Percentiles rank a stretch among this genome's conserved stretches.
Conservation (phyloP, 2,797 vertebrate species). For the Hydrophis major region DNA sequence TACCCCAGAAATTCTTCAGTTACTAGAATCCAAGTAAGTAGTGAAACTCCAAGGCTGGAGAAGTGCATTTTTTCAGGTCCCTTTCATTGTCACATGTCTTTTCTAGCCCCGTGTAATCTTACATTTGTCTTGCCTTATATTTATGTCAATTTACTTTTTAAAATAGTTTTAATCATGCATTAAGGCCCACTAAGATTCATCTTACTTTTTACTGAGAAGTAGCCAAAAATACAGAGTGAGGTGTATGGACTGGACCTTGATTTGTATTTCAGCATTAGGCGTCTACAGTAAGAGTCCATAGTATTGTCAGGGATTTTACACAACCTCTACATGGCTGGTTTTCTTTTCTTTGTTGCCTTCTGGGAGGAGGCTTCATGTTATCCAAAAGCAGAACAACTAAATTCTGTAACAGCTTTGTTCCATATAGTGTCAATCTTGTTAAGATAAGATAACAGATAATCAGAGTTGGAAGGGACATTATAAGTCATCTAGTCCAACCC, state of each 20-base stretch:
- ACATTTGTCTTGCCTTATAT: not conserved
- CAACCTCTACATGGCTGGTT: not conserved
- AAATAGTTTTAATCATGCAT: not conserved
- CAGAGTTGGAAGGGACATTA: no score
- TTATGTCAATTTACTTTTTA: not conserved
- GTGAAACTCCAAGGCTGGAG: slow-evolving; percentile 36
- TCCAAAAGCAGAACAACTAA: not conserved
- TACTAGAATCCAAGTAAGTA: slow-evolving; percentile 87
- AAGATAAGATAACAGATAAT: no score
- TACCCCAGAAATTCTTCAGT: slow-evolving; percentile 78
- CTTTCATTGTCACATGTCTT: not conserved
- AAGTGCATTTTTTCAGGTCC: not conserved
- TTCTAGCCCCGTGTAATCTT: not conserved
- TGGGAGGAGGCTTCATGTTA: not conserved
- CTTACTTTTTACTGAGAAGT: not conserved
- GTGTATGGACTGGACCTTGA: no score
- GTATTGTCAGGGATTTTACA: not conserved
- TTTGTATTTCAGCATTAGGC: not conserved
- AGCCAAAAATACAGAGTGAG: no score
- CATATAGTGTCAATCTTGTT: not conserved
- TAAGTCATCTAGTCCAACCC: no score
- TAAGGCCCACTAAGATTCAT: not conserved
- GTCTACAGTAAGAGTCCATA: not conserved
- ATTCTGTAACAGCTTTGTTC: not conserved
- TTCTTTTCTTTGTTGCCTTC: not conserved